phyloP scores from a whole-genome alignment of 2,797 vertebrate genomes.

The Labroides dimidiatus region DNA sequence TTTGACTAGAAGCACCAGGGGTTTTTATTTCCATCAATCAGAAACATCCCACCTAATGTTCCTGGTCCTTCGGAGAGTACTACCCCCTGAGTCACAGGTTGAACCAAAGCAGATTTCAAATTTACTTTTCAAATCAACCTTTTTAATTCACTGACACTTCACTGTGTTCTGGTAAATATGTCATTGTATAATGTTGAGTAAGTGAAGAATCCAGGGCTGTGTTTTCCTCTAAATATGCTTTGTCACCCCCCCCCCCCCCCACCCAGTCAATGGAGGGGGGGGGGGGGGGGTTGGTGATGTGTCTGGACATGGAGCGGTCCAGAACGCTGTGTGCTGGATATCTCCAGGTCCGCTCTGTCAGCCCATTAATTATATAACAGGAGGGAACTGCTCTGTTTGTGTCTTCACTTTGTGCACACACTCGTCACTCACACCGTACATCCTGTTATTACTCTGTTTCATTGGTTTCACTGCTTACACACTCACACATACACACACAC shows the following conservation, averaged over 20 bases:
- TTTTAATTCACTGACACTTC: no score
- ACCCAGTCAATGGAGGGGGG: no score
- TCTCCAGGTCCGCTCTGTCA: conserved; percentile 37
- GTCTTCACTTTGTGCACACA: conserved; percentile 9
- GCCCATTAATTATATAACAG: conserved; percentile 50
- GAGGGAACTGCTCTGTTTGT: conserved; percentile 31
- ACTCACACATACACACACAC: neutral
- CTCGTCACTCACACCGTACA: conserved; percentile 14
- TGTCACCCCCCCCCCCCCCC: no score
- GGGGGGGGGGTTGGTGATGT: conserved; percentile 5
- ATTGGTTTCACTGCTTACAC: neutral
- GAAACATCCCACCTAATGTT: no score
- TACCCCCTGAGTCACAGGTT: no score
- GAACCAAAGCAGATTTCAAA: no score
- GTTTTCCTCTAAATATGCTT: neutral
- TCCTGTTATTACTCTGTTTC: neutral
- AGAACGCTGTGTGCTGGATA: conserved; percentile 55
- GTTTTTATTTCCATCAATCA: no score
- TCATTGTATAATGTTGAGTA: no score
- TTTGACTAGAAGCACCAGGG: no score
- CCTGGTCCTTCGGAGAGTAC: no score
- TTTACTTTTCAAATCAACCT: no score
- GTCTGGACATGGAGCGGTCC: conserved; percentile 57
- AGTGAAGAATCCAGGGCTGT: neutral
- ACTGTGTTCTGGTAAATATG: no score